Conservation (phyloP, 2,113 vertebrate genomes). For the Melierax canorus region DNA sequence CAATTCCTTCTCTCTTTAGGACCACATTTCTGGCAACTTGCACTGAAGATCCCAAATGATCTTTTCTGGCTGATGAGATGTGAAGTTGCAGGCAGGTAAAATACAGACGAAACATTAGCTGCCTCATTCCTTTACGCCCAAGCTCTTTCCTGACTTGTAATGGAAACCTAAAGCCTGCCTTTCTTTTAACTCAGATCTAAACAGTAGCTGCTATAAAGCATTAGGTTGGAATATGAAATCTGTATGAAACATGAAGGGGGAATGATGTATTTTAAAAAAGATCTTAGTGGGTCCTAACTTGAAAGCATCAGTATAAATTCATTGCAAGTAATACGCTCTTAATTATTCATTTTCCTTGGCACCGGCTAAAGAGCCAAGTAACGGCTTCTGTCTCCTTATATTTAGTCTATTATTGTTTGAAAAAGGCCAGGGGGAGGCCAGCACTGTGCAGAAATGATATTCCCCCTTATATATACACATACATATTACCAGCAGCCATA, state of each 20-base stretch:
- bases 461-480: slow-evolving; percentile 35
- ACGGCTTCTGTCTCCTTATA: slow-evolving; percentile 77
- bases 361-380: slow-evolving; percentile 65
- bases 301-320: slow-evolving; percentile 73
- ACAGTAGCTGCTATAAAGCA: slow-evolving; percentile 71
- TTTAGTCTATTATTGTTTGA: slow-evolving; percentile 80
- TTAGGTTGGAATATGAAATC: slow-evolving; percentile 32
- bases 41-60: neutral
- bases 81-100: neutral
- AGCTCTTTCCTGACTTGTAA: neutral
- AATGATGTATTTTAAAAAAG: slow-evolving; percentile 70
- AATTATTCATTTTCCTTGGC: slow-evolving; percentile 83
- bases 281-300: slow-evolving; percentile 65
- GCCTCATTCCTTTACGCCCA: neutral
- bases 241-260: slow-evolving; percentile 62
- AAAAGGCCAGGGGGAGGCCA: slow-evolving; percentile 73
- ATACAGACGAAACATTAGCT: neutral
- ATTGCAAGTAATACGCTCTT: slow-evolving; percentile 71
- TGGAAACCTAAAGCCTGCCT: slow-evolving; percentile 56
- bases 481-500: slow-evolving; percentile 53
- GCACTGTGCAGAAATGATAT: slow-evolving; percentile 59
- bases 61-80: neutral
- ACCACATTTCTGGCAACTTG: neutral
- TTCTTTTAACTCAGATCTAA: slow-evolving; percentile 32
- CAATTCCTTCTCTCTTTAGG: neutral